Conservation (phyloP, 2,797 vertebrate genomes). For the Myioborus melanocephalus region DNA sequence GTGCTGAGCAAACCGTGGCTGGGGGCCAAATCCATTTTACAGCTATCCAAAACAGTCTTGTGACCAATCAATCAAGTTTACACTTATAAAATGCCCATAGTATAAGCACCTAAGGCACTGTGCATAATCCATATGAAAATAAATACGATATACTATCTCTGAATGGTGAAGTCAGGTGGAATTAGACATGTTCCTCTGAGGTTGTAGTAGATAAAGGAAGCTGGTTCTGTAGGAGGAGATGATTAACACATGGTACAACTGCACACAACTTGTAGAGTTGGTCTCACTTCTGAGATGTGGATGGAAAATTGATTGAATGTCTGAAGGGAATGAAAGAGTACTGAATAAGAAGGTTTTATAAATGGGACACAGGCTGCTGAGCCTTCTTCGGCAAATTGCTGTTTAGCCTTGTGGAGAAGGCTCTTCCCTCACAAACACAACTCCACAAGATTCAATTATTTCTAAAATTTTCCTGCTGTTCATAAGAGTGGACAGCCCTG, state of each 20-base stretch:
- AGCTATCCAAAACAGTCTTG: conserved; percentile 57
- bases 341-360: not conserved
- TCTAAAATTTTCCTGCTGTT: not conserved
- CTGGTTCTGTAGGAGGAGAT: not conserved
- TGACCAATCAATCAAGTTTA: conserved; percentile 66
- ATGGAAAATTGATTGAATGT: conserved; percentile 15
- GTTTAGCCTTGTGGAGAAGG: not conserved
- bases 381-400: not conserved
- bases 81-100: conserved; percentile 33
- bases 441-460: not conserved
- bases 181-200: conserved; percentile 37
- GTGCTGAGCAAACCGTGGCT: conserved; percentile 44
- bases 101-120: conserved; percentile 18
- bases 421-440: not conserved
- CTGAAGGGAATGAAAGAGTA: not conserved
- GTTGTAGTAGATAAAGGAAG: conserved; percentile 5
- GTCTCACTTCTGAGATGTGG: not conserved
- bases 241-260: not conserved
- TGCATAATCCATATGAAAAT: conserved; percentile 39
- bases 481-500: not conserved
- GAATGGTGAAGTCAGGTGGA: conserved; percentile 34
- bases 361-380: not conserved
- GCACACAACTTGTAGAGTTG: not conserved
- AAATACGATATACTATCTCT: conserved; percentile 2
- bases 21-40: conserved; percentile 68